Evolutionary conservation across 2,888 invertebrate genomes (phyloP).

Genomic region (Xestia rhomboidea): DNA sequence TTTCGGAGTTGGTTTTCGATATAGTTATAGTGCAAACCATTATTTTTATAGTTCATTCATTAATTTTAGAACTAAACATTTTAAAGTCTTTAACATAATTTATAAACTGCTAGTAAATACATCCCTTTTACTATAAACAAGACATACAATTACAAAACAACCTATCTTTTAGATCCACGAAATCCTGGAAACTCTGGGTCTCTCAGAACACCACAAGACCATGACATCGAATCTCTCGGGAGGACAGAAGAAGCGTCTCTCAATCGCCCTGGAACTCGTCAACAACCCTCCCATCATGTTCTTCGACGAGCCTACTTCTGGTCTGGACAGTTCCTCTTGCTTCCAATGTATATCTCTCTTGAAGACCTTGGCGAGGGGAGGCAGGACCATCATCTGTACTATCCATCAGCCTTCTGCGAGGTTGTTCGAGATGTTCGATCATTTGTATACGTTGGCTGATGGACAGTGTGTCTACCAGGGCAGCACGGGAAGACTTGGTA

Average conservation of each 20-base stretch:
- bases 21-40: too few species aligned
- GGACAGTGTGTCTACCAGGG: slow-evolving; percentile 99
- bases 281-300: slow-evolving; percentile 99
- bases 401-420: slow-evolving; percentile 99
- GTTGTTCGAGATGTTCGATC: slow-evolving; percentile 98
- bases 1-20: too few species aligned
- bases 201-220: slow-evolving; percentile 96
- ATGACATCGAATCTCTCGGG: slow-evolving; percentile 98
- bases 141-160: neutral
- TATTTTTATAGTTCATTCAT: too few species aligned
- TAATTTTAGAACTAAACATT: too few species aligned
- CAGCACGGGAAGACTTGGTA: slow-evolving; percentile 95
- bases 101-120: too few species aligned
- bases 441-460: slow-evolving; percentile 97
- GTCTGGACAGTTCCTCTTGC: slow-evolving; percentile 98
- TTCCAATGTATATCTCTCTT: slow-evolving; percentile 97
- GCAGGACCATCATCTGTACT: slow-evolving; percentile 98
- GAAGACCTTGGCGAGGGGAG: slow-evolving; percentile 96
- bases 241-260: slow-evolving; percentile 98
- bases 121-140: neutral
- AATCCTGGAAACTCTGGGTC: slow-evolving; percentile 96
- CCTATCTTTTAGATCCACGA: slow-evolving; percentile 94
- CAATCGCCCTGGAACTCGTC: slow-evolving; percentile 98
- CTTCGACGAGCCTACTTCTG: slow-evolving; percentile 99
- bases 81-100: too few species aligned